Conservation (phyloP, 2,113 vertebrate species). For the Mohoua ochrocephala region DNA sequence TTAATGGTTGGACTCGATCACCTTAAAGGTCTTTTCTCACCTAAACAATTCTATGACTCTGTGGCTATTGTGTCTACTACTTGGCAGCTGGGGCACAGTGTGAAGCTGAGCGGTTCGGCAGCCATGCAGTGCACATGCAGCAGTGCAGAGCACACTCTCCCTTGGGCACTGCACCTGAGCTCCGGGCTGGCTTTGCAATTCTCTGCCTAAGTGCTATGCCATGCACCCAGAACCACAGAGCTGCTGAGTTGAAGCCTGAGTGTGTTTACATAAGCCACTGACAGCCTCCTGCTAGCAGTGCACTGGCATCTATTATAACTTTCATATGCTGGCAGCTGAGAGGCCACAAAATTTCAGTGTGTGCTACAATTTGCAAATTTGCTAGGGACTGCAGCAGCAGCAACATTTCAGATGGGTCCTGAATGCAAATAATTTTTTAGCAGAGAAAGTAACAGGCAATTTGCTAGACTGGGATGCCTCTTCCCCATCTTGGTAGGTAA, state of each 20-base stretch:
- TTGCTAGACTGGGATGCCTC: too few relatives aligned
- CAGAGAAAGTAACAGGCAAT: background rate
- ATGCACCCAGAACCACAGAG: rapidly evolving
- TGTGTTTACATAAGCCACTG: background rate
- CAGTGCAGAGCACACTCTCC: background rate
- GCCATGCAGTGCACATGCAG: rapidly evolving
- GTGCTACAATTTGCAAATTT: background rate
- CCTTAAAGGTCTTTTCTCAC: background rate
- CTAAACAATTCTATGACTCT: background rate
- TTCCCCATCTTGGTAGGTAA: background rate
- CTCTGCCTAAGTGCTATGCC: rapidly evolving
- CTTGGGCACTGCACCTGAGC: background rate
- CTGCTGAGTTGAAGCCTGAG: rapidly evolving
- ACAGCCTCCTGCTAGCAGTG: background rate
- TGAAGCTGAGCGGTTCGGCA: background rate
- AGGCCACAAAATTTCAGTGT: background rate
- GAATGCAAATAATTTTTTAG: background rate
- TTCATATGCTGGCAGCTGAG: background rate
- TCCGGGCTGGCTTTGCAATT: background rate
- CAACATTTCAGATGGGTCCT: background rate
- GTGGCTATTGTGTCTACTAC: too few relatives aligned
- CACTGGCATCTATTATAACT: background rate
- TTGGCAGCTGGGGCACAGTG: too few relatives aligned
- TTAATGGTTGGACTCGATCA: rapidly evolving
- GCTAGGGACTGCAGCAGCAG: background rate